Evolutionary conservation across 2,888 invertebrate genomes (phyloP).

Genomic region (Pegoplata infirma): DNA sequence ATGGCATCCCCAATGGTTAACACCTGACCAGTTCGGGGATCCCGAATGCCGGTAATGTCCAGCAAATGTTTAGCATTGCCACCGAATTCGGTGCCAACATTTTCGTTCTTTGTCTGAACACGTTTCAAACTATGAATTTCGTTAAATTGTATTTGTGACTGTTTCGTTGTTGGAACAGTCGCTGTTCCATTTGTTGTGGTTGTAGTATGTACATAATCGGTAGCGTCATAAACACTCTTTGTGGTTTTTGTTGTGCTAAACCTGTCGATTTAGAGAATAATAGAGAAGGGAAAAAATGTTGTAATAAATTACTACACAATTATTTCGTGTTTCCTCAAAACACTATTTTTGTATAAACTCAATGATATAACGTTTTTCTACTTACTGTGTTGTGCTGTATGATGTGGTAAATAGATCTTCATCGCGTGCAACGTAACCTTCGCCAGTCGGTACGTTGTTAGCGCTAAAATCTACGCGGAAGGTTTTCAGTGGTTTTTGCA

Average conservation of each 20-base stretch:
- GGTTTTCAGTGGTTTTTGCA: slow-evolving; percentile 78
- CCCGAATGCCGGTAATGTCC: slow-evolving; percentile 89
- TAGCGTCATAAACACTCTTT: slow-evolving; percentile 78
- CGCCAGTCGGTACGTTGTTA: slow-evolving; percentile 73
- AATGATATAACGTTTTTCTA: slow-evolving; percentile 42
- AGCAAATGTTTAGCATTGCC: slow-evolving; percentile 80
- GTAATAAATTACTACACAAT: neutral
- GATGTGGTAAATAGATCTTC: slow-evolving; percentile 76
- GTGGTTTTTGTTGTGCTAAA: slow-evolving; percentile 80
- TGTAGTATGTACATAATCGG: slow-evolving; percentile 72
- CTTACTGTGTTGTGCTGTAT: slow-evolving; percentile 78
- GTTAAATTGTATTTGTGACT: slow-evolving; percentile 83
- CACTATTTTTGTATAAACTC: neutral
- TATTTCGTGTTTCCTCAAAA: neutral
- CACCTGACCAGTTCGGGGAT: slow-evolving; percentile 91
- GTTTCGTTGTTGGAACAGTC: slow-evolving; percentile 71
- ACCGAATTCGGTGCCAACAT: slow-evolving; percentile 78
- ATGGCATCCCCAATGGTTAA: slow-evolving; percentile 96
- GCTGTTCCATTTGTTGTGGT: slow-evolving; percentile 65
- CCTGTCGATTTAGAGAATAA: too few relatives aligned
- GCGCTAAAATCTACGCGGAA: slow-evolving; percentile 77
- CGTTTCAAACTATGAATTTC: slow-evolving; percentile 88
- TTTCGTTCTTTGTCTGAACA: slow-evolving; percentile 85
- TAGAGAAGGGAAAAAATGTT: too few relatives aligned
- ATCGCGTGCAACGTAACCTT: slow-evolving; percentile 71